phyloP scores from a whole-genome alignment of 2,888 invertebrate species.

The Eretmocerus hayati region DNA sequence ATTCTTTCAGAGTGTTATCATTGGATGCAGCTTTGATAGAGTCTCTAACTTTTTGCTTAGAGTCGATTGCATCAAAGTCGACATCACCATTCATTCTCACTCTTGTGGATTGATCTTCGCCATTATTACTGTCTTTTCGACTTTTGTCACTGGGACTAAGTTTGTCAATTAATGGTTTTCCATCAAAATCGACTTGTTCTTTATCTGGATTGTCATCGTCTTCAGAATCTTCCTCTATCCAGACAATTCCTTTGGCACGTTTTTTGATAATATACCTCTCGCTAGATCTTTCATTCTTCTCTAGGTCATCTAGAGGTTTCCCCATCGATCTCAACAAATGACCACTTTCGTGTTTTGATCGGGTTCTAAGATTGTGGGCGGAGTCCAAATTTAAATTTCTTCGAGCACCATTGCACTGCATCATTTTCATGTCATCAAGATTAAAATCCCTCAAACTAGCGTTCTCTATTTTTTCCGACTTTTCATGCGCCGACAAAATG shows the following conservation, averaged over 20 bases:
- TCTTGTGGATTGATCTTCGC: conserved; percentile 15
- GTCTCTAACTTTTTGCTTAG: conserved; percentile 20
- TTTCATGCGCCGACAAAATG: conserved; percentile 32
- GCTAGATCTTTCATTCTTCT: conserved; percentile 31
- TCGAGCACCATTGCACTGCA: conserved; percentile 43
- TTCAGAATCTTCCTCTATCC: conserved; percentile 40
- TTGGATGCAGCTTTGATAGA: conserved; percentile 5
- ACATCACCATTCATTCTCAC: conserved; percentile 18
- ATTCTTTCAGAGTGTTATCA: conserved; percentile 15
- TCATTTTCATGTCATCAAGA: conserved; percentile 39
- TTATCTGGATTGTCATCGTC: conserved; percentile 28
- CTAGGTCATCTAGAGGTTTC: conserved; percentile 39
- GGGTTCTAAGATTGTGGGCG: conserved; percentile 41
- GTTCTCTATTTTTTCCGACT: conserved; percentile 27
- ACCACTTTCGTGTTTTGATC: conserved; percentile 43
- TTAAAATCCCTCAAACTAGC: conserved; percentile 30
- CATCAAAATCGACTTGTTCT: conserved; percentile 20
- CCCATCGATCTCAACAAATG: conserved; percentile 43
- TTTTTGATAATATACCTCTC: conserved; percentile 43
- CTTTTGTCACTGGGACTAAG: conserved; percentile 10
- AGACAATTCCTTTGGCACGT: conserved; percentile 43
- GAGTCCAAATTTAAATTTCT: conserved; percentile 39
- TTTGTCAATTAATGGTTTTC: conserved; percentile 11
- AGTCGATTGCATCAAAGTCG: conserved; percentile 2
- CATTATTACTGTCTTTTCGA: conserved; percentile 8